Evolutionary conservation across 1,140 invertebrate species (phyloP).

Genomic region (Zaprionus vittiger): DNA sequence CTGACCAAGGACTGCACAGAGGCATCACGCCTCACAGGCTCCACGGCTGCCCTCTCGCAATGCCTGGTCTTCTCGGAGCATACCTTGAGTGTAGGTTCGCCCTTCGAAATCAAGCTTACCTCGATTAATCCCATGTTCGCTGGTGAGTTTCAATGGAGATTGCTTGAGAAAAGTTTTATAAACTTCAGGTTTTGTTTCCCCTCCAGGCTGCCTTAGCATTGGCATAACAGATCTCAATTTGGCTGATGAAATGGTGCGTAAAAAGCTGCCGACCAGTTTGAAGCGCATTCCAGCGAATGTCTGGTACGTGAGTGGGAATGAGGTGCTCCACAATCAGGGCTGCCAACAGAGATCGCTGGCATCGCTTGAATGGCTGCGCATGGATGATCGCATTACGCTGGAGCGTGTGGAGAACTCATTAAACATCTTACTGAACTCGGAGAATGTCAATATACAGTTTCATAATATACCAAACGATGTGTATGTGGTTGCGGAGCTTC

Average conservation of each 20-base stretch:
- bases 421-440: conserved; percentile 90
- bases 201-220: conserved; percentile 73
- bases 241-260: conserved; percentile 75
- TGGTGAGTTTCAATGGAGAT: conserved; percentile 43
- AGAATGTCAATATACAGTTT: conserved; percentile 93
- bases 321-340: conserved; percentile 87
- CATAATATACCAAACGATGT: conserved; percentile 89
- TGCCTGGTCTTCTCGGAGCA: conserved; percentile 83
- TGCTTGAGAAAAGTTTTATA: neutral
- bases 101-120: conserved; percentile 80
- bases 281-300: conserved; percentile 80
- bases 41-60: conserved; percentile 69
- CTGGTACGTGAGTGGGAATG: conserved; percentile 86
- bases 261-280: conserved; percentile 76
- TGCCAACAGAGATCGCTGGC: conserved; percentile 88
- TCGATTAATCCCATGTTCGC: conserved; percentile 81
- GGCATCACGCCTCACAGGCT: conserved; percentile 70
- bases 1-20: conserved; percentile 83
- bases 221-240: conserved; percentile 83
- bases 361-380: conserved; percentile 91
- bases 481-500: conserved; percentile 86
- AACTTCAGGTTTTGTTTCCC: conserved; percentile 1
- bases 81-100: conserved; percentile 75
- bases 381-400: conserved; percentile 89
- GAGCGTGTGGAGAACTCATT: conserved; percentile 87